phyloP scores from a whole-genome alignment of 2,797 vertebrate species.

The Steatocranus sp. region DNA sequence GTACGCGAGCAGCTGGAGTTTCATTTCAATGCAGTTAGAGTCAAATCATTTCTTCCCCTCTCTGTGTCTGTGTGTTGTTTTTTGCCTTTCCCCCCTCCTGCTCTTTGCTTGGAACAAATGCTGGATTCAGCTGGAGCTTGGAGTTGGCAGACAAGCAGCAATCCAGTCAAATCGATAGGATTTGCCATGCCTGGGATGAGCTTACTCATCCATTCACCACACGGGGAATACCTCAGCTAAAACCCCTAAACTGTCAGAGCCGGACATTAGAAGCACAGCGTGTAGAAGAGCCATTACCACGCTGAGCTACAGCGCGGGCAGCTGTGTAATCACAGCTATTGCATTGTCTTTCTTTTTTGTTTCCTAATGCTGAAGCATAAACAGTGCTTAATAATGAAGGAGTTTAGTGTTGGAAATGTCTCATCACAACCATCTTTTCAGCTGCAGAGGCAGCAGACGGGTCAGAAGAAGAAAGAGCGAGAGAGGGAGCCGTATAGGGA shows the following conservation, averaged over 20 bases:
- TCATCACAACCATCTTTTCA: background rate
- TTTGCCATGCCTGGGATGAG: constrained; percentile 36
- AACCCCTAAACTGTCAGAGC: constrained; percentile 9
- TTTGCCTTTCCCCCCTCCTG: background rate
- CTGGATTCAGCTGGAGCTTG: background rate
- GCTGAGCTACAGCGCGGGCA: background rate
- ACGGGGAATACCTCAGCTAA: constrained; percentile 28
- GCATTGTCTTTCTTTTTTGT: background rate
- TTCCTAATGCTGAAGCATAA: background rate
- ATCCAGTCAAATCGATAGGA: constrained; percentile 39
- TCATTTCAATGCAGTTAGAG: constrained; percentile 19
- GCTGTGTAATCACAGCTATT: background rate
- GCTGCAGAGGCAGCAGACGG: background rate
- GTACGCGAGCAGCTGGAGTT: background rate
- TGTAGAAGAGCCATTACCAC: background rate
- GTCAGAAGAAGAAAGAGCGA: background rate
- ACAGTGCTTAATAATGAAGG: background rate
- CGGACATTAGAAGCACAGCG: background rate
- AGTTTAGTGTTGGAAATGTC: background rate
- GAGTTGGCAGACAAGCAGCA: constrained; percentile 16
- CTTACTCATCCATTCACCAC: constrained; percentile 27
- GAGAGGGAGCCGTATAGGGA: background rate
- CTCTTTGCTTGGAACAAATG: constrained; percentile 25
- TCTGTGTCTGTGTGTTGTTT: background rate
- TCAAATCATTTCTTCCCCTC: constrained; percentile 11